These are phyloP conservation scores for Gouania willdenowi DNA, from an alignment of 2,797 vertebrate species.

Conservation along the genomic window DNA sequence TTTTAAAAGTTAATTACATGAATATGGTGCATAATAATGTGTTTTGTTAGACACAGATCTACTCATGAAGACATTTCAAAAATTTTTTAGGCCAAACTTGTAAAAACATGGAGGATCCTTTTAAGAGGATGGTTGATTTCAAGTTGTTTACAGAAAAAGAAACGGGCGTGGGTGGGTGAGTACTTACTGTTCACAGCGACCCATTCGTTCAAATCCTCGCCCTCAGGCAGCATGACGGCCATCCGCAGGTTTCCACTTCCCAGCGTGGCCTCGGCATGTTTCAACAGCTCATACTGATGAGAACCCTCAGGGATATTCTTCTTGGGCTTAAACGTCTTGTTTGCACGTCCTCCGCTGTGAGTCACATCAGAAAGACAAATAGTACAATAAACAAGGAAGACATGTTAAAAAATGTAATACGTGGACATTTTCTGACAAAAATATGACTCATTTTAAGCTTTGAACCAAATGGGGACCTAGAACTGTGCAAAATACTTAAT, in stretches of 20 bases:
- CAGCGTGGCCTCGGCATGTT: conserved; percentile 95
- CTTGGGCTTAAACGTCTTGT: conserved; percentile 98
- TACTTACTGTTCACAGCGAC: conserved; percentile 98
- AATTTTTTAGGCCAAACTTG: no score
- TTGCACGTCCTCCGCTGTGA: conserved; percentile 88
- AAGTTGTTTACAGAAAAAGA: not conserved
- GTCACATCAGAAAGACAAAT: conserved; percentile 31
- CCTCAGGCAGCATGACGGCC: conserved; percentile 96
- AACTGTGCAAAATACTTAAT: conserved; percentile 44
- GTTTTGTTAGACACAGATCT: no score
- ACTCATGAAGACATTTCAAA: no score
- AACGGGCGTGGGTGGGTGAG: not conserved
- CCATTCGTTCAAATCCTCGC: conserved; percentile 97
- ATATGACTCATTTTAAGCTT: not conserved
- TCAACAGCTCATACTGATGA: conserved; percentile 96
- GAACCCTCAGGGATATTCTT: conserved; percentile 98
- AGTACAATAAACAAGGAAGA: conserved; percentile 7
- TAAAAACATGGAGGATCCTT: no score
- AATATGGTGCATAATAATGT: no score
- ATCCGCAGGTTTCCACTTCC: conserved; percentile 96
- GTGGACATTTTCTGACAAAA: not conserved
- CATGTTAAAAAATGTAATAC: conserved; percentile 6
- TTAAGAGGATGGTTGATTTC: not conserved
- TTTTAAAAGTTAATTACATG: no score
- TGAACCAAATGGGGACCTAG: not conserved